Conservation (phyloP, 1,140 invertebrate species). For the Monomorium pharaonis region DNA sequence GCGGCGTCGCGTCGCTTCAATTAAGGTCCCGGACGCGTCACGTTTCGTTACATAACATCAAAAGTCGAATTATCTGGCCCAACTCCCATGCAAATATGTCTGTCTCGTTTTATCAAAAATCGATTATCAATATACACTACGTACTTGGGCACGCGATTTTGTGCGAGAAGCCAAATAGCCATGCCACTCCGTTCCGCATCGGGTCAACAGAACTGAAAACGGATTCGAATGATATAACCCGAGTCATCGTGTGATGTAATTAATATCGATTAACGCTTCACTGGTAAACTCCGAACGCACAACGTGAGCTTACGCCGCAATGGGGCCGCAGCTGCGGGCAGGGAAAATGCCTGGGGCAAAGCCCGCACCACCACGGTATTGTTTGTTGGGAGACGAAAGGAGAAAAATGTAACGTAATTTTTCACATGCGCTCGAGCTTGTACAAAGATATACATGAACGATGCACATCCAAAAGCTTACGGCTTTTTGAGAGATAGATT, state of each 20-base stretch:
- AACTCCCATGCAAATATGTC: slow-evolving; percentile 27
- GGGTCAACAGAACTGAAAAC: slow-evolving; percentile 31
- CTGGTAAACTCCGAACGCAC: not conserved
- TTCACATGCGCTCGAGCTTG: not conserved
- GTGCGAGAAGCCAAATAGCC: not conserved
- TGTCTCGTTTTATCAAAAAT: slow-evolving; percentile 23
- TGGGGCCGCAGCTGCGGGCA: not conserved
- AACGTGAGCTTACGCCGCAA: not conserved
- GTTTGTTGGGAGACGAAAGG: not conserved
- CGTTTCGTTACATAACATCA: slow-evolving; percentile 24
- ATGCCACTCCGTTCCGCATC: not conserved
- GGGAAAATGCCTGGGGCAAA: not conserved
- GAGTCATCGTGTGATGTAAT: slow-evolving; percentile 44
- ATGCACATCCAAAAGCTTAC: not conserved
- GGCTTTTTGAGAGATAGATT: not conserved
- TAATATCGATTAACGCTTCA: slow-evolving; percentile 46
- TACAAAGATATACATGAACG: not conserved
- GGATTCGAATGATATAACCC: slow-evolving; percentile 8
- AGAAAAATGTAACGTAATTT: not conserved
- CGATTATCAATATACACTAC: slow-evolving; percentile 28
- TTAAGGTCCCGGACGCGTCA: not conserved
- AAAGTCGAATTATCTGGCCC: slow-evolving; percentile 26
- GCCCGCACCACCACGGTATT: not conserved
- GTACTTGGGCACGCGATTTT: not conserved
- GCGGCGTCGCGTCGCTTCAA: not conserved